Conservation (phyloP, 2,797 vertebrate genomes). For the Paguma larvata region DNA sequence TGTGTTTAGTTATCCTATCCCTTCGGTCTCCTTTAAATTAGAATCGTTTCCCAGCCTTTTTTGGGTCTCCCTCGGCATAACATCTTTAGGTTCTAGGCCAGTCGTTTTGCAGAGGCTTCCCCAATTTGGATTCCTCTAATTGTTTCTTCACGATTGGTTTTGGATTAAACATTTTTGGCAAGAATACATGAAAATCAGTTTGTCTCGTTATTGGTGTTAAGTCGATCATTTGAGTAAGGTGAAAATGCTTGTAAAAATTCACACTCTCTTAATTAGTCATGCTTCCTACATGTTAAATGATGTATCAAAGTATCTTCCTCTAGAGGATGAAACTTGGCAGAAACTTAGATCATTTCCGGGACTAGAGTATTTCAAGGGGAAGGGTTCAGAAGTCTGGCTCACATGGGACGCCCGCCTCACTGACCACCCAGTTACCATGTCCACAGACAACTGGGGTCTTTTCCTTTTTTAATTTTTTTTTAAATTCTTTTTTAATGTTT, state of each 20-base stretch:
- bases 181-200: conserved; percentile 27
- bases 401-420: neutral
- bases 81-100: neutral
- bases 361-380: neutral
- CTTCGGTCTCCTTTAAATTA: conserved; percentile 41
- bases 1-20: neutral
- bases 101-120: conserved; percentile 16
- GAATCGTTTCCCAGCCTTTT: neutral
- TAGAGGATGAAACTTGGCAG: conserved; percentile 12
- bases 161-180: conserved; percentile 44
- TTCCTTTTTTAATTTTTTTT: conserved; percentile 58
- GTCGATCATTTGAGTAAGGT: conserved; percentile 33
- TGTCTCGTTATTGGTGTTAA: conserved; percentile 41
- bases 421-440: neutral
- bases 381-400: neutral
- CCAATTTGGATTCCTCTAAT: neutral
- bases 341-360: neutral
- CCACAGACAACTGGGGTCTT: neutral
- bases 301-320: conserved; percentile 40
- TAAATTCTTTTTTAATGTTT: too few relatives aligned
- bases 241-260: conserved; percentile 51
- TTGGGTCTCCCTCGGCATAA: neutral
- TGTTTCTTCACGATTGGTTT: conserved; percentile 1
- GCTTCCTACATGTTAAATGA: conserved; percentile 40
- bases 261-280: conserved; percentile 46